Percentiles rank a stretch among this genome's conserved stretches.
Conservation (phyloP, 2,113 vertebrate species). For the Herpetotheres cachinnans region DNA sequence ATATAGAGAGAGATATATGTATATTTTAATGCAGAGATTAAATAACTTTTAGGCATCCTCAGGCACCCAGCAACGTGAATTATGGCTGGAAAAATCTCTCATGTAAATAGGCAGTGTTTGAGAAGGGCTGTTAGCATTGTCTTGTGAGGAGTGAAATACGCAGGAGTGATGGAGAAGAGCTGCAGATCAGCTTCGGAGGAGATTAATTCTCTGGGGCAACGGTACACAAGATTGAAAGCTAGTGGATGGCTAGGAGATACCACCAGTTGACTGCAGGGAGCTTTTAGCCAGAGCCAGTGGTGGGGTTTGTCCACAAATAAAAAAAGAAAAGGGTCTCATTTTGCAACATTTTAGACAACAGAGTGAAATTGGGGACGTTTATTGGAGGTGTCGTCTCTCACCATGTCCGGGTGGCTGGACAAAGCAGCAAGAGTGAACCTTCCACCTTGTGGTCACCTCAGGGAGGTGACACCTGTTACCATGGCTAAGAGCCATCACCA, state of each 20-base stretch:
- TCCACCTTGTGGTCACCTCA: background rate
- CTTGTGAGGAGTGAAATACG: background rate
- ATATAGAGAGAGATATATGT: background rate
- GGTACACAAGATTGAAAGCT: background rate
- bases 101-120: background rate
- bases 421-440: background rate
- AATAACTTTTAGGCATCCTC: background rate
- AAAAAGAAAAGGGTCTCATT: background rate
- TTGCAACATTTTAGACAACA: background rate
- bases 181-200: background rate
- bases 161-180: background rate
- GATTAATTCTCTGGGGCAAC: background rate
- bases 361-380: background rate
- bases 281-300: background rate
- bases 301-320: background rate
- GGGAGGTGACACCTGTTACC: background rate
- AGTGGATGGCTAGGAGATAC: background rate
- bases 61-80: slow-evolving; percentile 1
- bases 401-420: background rate
- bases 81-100: background rate
- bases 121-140: background rate
- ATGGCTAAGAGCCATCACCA: background rate
- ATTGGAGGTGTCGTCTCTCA: background rate
- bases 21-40: slow-evolving; percentile 16
- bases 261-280: background rate